A percentile compares a stretch with the other conserved stretches of the same genome.
Evolutionary conservation across 2,113 vertebrate species (phyloP).

Genomic region (Caracal caracal): DNA sequence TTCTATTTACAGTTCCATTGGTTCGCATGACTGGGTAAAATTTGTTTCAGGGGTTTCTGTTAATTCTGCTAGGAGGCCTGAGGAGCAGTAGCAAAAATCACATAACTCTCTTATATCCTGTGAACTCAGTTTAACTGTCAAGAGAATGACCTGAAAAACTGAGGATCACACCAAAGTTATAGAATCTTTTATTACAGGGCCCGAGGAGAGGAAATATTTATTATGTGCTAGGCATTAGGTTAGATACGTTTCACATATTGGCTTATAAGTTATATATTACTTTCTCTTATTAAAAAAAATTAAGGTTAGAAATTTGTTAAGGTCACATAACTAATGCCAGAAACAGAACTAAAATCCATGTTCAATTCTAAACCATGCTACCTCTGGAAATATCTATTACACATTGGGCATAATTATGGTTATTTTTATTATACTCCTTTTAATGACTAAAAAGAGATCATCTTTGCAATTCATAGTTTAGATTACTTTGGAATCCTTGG

Average conservation of each 20-base stretch:
- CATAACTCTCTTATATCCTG: neutral
- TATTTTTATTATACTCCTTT: slow-evolving; percentile 31
- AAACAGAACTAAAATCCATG: slow-evolving; percentile 36
- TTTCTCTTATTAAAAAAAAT: slow-evolving; percentile 26
- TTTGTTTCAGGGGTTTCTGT: neutral
- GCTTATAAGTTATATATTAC: slow-evolving; percentile 9
- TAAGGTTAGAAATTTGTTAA: slow-evolving; percentile 18
- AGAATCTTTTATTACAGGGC: neutral
- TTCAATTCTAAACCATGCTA: neutral
- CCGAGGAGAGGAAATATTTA: neutral
- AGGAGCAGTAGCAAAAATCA: neutral
- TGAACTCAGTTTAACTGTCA: slow-evolving; percentile 27
- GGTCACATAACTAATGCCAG: neutral
- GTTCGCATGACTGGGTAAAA: neutral
- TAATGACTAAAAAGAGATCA: slow-evolving; percentile 7
- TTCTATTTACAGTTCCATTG: neutral
- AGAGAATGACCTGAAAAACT: neutral
- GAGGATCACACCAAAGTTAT: neutral
- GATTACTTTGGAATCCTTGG: slow-evolving; percentile 6
- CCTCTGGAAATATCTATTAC: neutral
- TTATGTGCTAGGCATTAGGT: neutral
- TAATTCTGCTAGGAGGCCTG: neutral
- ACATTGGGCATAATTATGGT: neutral
- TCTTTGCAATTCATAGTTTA: neutral
- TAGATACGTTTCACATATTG: neutral